Percentiles rank a stretch among this genome's conserved stretches.
These are phyloP conservation scores for Columba guinea DNA, from an alignment of 2,797 vertebrate genomes.

Conservation along the genomic window DNA sequence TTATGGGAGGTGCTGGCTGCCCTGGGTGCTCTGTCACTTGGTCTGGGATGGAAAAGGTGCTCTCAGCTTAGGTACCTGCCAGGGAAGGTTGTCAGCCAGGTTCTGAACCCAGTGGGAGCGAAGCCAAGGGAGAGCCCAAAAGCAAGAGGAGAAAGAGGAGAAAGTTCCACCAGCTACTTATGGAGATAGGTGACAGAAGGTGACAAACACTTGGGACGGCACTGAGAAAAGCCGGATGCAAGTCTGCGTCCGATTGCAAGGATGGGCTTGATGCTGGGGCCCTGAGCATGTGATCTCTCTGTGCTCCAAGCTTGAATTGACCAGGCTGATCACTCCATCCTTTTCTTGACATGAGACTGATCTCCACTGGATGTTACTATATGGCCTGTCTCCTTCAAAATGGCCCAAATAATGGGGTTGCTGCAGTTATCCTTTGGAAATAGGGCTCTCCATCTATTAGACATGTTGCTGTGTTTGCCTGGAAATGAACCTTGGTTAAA, in stretches of 20 bases:
- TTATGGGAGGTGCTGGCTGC: background rate
- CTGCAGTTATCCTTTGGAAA: background rate
- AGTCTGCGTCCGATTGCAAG: background rate
- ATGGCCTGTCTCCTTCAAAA: background rate
- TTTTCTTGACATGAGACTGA: accelerated
- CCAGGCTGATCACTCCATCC: background rate
- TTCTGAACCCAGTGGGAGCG: background rate
- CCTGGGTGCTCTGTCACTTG: background rate
- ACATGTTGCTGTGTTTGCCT: accelerated
- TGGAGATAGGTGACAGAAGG: background rate
- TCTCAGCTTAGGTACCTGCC: background rate
- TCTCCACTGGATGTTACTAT: background rate
- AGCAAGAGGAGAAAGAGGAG: background rate
- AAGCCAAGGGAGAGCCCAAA: background rate
- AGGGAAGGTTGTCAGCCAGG: background rate
- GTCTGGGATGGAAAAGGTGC: background rate
- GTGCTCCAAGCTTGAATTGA: accelerated
- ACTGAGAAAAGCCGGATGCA: accelerated
- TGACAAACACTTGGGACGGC: background rate
- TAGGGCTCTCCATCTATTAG: background rate
- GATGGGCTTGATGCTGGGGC: accelerated
- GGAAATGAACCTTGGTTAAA: background rate
- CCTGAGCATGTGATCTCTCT: accelerated
- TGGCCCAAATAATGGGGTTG: background rate
- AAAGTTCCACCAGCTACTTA: background rate